These are phyloP conservation scores for Anaspis maculata DNA, from an alignment of 2,888 invertebrate species.

Conservation along the genomic window DNA sequence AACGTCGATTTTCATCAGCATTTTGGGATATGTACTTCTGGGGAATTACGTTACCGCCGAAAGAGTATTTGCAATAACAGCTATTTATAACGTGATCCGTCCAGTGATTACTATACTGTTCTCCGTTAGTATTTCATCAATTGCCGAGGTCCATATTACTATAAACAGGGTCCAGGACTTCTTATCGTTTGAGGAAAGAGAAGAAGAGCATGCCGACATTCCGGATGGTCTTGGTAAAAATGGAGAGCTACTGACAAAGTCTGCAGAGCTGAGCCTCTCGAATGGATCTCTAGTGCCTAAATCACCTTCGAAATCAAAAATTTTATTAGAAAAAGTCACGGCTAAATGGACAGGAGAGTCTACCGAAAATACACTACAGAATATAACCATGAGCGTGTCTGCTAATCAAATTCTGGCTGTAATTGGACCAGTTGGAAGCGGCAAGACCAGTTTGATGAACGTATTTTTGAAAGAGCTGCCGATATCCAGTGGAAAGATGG, in stretches of 20 bases:
- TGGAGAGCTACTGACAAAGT: too few species aligned
- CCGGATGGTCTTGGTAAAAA: not conserved
- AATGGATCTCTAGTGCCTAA: not conserved
- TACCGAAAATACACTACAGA: conserved; percentile 35
- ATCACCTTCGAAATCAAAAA: conserved; percentile 37
- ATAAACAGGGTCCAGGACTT: conserved; percentile 60
- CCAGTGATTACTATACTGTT: conserved; percentile 87
- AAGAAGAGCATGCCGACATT: not conserved
- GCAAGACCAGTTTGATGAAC: conserved; percentile 50
- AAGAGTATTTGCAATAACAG: conserved; percentile 78
- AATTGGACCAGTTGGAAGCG: conserved; percentile 62
- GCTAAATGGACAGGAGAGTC: conserved; percentile 54
- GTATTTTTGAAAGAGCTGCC: conserved; percentile 44
- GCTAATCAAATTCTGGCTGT: conserved; percentile 46
- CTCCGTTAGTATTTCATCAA: conserved; percentile 74
- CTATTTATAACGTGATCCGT: conserved; percentile 82
- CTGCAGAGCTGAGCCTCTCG: too few species aligned
- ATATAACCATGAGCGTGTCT: conserved; percentile 40
- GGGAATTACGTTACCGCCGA: conserved; percentile 71
- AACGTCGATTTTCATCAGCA: conserved; percentile 76
- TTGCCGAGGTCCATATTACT: conserved; percentile 73
- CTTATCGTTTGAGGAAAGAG: conserved; percentile 45
- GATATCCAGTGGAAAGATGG: conserved; percentile 38
- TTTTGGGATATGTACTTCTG: conserved; percentile 66
- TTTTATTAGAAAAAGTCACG: conserved; percentile 53